Evolutionary conservation across 2,888 invertebrate species (phyloP), one percentile per base, ranked within the genome.

Genomic region (Lasioglossum malachurum): DNA sequence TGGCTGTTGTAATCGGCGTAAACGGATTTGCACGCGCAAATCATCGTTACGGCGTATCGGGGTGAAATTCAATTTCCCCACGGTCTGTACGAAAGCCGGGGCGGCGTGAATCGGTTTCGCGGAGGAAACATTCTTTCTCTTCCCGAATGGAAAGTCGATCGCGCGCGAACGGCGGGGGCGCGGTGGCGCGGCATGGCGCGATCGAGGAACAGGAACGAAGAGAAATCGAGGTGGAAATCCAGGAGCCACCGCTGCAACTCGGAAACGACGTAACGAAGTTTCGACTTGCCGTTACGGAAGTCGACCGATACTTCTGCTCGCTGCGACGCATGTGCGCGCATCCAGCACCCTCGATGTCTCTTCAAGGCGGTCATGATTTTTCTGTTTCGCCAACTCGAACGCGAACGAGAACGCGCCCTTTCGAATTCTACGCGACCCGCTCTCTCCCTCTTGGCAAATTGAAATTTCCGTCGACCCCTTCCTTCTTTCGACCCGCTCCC

Each of bases 201-300:
- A 31, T 67, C 67, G 84, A 69, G 49, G n/a, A 31, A 46, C 12
- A 46, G 78, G 16, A 73, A 38, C 23, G 44, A 35, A 27, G 80
- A 79, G 89, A 84, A 89, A 87, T 83, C 84, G 86, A 86, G 23
- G 84, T 83, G 82, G 88, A 91, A 91, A 91, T 91, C 86, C 89
- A 86, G 87, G 80, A 86, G 86, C 80, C 80, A 77, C 77, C 84
- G 81, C 76, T 75, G 87, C 79, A 82, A 89, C 88, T 87, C 84
- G 91, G 91, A 89, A 91, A 88, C 83, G 89, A 89, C 86, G 88
- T 91, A 91, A 91, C 89, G 88, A 91, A 91, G 89, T 91, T 91
- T 91, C 83, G 80, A 82, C 87, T 86, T 87, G 87, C 67, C 77
- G 90, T 87, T 86, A 86, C 90, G 86, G 84, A 90, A 90, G 89